Base-by-base conservation (phyloP, 2,113 vertebrate genomes). In the Herpetotheres cachinnans region DNA sequence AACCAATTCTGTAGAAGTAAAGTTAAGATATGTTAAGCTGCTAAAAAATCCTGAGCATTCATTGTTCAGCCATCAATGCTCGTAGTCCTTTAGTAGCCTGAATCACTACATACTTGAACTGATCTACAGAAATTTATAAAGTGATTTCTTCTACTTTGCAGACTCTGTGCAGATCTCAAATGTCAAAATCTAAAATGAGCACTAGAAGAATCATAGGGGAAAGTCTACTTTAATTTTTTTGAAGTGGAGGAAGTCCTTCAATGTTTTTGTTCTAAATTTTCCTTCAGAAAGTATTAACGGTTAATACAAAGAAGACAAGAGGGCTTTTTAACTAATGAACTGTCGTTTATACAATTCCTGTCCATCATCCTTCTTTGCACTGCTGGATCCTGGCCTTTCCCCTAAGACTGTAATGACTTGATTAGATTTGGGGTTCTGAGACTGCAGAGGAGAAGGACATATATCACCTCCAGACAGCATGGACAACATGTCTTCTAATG, bases 371-470 rank as follows among this genome's bases (percentile, higher is more conserved):
- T 84, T 30, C 34, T 5, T 29, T 69, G 44, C 54, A 58, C 11
- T 62, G 20, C 40, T 80, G 62, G 27, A 89, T 80, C 24, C 34
- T 77, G 42, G 78, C 34, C 49, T 54, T 95, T 93, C 81, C 90
- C 70, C 76, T 82, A 91, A 82, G 63, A 93, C 38, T 93, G 59
- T 15, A 50, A 38, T 0, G 0, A 87, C 34, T 93, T 93, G 89
- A 95, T 96, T 95, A 95, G 89, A 92, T 96, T 92, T 92, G 91
- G 89, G 69, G 84, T 94, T 95, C 86, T 94, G 94, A 94, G 86
- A 93, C 84, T 89, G 70, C 47, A 63, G 91, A 86, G 67, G 38
- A 89, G 46, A 77, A 91, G 50, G 81, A 89, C 56, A 74, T 85
- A 12, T 16, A 89, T 90, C 67, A 93, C 30, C 16, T 86, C 50